phyloP scores from a whole-genome alignment of 2,113 vertebrate genomes.

The Bos indicus region DNA sequence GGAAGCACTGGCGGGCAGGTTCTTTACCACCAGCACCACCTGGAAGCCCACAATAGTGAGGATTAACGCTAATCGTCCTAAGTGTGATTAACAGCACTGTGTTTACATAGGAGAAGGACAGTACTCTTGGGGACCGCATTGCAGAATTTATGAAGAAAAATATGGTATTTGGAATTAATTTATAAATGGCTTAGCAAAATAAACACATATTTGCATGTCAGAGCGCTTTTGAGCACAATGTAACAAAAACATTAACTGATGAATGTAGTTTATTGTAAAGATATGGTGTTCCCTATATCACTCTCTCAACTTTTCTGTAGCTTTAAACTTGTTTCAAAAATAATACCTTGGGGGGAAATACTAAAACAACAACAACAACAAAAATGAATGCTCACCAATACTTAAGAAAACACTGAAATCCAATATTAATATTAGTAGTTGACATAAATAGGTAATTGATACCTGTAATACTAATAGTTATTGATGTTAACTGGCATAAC shows the following conservation, averaged over 20 bases:
- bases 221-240: background rate
- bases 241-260: background rate
- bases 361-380: background rate
- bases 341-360: background rate
- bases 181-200: constrained; percentile 1
- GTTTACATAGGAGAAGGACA: background rate
- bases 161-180: background rate
- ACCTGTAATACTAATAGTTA: background rate
- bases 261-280: background rate
- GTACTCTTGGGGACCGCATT: background rate
- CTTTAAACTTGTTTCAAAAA: background rate
- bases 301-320: background rate
- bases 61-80: background rate
- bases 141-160: background rate
- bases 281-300: background rate
- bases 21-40: background rate
- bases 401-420: constrained; percentile 9
- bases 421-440: background rate
- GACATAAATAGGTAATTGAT: background rate
- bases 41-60: background rate
- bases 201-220: background rate
- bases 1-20: background rate
- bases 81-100: background rate
- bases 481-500: background rate
- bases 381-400: background rate